These are phyloP conservation scores for Halisarca cf. caerulea DNA, from an alignment of 37 sponge, comb jelly and placozoan genomes.

Conservation along the genomic window DNA sequence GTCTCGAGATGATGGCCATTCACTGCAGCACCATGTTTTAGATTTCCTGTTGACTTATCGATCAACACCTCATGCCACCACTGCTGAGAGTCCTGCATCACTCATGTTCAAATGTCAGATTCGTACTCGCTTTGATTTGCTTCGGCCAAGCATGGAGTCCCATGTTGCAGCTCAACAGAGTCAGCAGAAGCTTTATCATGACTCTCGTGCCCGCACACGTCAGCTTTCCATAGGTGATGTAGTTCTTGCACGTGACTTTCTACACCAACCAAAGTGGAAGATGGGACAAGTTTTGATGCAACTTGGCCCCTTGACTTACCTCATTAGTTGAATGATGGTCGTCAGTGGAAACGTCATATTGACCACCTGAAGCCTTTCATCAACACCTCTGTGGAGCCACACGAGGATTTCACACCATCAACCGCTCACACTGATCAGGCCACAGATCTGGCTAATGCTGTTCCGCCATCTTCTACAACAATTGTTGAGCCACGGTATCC, in stretches of 20 bases:
- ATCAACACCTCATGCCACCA: neutral
- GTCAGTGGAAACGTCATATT: neutral
- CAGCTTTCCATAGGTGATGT: neutral
- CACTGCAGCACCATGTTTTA: neutral
- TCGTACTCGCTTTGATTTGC: constrained; percentile 8
- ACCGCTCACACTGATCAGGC: no score
- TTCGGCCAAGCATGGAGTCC: neutral
- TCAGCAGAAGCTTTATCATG: constrained; percentile 18
- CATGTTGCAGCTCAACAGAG: neutral
- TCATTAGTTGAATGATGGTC: neutral
- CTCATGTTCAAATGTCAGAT: neutral
- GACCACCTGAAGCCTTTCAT: no score
- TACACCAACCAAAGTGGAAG: neutral
- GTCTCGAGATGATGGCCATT: neutral
- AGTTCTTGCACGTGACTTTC: neutral
- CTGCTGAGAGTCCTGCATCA: neutral
- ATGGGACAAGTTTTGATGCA: neutral
- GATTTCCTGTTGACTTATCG: neutral
- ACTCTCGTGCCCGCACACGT: neutral
- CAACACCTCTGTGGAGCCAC: no score
- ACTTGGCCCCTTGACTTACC: no score
- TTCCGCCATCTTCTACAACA: no score
- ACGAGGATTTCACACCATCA: no score
- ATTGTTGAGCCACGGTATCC: no score
- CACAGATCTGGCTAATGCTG: no score